Percentiles rank a stretch among this genome's conserved stretches.
These are phyloP conservation scores for Xiphophorus birchmanni DNA, from an alignment of 2,797 vertebrate genomes.

Conservation along the genomic window DNA sequence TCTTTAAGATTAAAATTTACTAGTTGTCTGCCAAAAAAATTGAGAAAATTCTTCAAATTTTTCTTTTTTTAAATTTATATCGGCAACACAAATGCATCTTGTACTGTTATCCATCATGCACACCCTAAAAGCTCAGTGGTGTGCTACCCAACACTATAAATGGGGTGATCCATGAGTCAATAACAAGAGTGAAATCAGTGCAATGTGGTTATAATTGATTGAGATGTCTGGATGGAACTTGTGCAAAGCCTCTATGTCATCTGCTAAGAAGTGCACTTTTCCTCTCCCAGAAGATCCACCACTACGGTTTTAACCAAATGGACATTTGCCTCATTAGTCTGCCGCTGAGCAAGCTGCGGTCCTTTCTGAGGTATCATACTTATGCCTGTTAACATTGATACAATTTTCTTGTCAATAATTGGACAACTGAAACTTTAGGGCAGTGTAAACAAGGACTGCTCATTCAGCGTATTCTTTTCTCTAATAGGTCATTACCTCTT, in stretches of 20 bases:
- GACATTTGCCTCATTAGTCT: constrained; percentile 81
- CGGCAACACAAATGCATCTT: constrained; percentile 58
- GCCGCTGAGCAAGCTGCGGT: constrained; percentile 73
- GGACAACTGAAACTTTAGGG: constrained; percentile 61
- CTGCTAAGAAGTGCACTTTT: constrained; percentile 88
- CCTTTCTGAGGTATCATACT: constrained; percentile 71
- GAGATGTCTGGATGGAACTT: constrained; percentile 86
- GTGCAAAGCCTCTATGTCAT: constrained; percentile 85
- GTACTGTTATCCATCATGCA: constrained; percentile 69
- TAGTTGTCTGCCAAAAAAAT: constrained; percentile 50
- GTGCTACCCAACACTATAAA: constrained; percentile 83
- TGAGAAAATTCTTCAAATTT: constrained; percentile 49
- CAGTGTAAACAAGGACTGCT: constrained; percentile 69
- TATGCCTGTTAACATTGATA: constrained; percentile 73
- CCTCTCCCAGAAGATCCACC: constrained; percentile 81
- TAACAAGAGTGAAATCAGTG: constrained; percentile 86
- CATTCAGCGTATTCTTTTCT: constrained; percentile 69
- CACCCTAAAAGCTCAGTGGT: constrained; percentile 77
- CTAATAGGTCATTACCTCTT: constrained; percentile 68
- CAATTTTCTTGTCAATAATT: constrained; percentile 67
- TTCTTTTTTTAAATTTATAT: constrained; percentile 63
- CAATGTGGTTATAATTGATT: constrained; percentile 96
- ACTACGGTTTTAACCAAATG: constrained; percentile 84
- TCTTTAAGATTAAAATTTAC: constrained; percentile 52
- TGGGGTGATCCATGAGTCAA: constrained; percentile 84